phyloP scores from a whole-genome alignment of 2,888 invertebrate species.

The Melieria omissa region DNA sequence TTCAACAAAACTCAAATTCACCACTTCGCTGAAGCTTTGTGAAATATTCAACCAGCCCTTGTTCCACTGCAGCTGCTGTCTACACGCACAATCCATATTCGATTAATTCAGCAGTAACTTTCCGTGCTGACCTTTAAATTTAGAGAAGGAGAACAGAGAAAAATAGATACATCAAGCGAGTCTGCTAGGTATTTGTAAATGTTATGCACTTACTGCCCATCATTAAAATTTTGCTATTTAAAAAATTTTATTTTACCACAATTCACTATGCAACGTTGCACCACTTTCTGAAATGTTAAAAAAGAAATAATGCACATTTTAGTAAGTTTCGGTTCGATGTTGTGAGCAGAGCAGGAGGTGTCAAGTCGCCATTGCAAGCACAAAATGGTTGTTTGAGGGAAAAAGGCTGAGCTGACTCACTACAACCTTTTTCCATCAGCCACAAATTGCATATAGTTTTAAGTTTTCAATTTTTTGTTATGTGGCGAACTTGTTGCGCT shows the following conservation, averaged over 20 bases:
- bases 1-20: too few species aligned
- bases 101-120: too few species aligned
- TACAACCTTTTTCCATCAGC: too few species aligned
- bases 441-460: too few species aligned
- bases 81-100: too few species aligned
- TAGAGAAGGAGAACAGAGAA: not conserved
- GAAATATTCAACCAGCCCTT: too few species aligned
- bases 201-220: constrained; percentile 30
- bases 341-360: too few species aligned
- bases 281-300: constrained; percentile 27
- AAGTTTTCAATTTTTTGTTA: too few species aligned
- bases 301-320: constrained; percentile 26
- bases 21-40: too few species aligned
- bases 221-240: too few species aligned
- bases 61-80: too few species aligned
- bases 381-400: not conserved
- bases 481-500: not conserved
- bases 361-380: constrained; percentile 10
- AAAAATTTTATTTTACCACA: constrained; percentile 2
- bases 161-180: not conserved
- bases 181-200: not conserved
- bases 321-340: not conserved
- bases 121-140: too few species aligned
- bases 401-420: not conserved
- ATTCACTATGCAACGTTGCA: constrained; percentile 14